Percentiles rank a stretch among this genome's conserved stretches.
Conservation (phyloP, 2,888 invertebrate species). For the Phalangium opilio region DNA sequence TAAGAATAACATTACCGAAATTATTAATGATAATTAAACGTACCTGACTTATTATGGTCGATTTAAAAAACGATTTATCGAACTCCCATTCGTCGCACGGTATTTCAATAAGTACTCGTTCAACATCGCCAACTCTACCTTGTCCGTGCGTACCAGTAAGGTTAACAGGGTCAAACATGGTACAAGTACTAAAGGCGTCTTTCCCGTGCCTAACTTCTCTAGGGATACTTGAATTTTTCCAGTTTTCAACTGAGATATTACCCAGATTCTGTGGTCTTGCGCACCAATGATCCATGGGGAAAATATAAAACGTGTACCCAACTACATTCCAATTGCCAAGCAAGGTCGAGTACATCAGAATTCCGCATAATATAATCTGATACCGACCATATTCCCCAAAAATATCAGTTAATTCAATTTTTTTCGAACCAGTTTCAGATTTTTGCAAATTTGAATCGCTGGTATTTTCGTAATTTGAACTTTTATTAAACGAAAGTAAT, state of each 20-base stretch:
- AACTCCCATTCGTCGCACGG: not conserved
- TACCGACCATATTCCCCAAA: too few species aligned
- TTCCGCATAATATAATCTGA: too few species aligned
- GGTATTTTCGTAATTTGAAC: too few species aligned
- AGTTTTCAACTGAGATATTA: slow-evolving; percentile 1
- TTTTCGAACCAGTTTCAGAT: too few species aligned
- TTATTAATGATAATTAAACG: not conserved
- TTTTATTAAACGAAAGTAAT: too few species aligned
- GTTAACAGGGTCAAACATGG: slow-evolving; percentile 1
- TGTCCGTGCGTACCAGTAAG: not conserved
- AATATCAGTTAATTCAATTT: too few species aligned
- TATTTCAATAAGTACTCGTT: not conserved
- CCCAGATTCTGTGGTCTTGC: not conserved
- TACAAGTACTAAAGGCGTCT: slow-evolving; percentile 1
- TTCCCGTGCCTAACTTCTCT: not conserved
- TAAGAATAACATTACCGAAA: too few species aligned
- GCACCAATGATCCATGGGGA: not conserved
- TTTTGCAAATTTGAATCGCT: too few species aligned
- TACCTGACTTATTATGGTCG: not conserved
- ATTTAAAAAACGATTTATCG: not conserved
- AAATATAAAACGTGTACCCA: not conserved
- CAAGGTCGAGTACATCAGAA: not conserved
- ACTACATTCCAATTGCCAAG: not conserved
- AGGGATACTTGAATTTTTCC: slow-evolving; percentile 3
- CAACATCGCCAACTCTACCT: too few species aligned